phyloP scores from a whole-genome alignment of 2,113 vertebrate genomes.

The Campylomormyrus tamandua region DNA sequence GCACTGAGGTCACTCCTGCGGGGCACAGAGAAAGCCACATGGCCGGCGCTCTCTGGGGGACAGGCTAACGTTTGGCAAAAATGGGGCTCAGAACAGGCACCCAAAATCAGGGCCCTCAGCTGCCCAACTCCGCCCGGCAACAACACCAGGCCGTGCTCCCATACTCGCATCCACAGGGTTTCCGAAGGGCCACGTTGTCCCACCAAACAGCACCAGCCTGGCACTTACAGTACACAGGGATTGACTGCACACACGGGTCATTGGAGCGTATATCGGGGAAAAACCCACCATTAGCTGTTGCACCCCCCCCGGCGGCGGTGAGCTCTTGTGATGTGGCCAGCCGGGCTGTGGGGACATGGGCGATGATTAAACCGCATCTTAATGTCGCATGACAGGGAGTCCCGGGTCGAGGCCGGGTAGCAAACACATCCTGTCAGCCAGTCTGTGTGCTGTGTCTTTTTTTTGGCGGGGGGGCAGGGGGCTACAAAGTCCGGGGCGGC shows the following conservation, averaged over 20 bases:
- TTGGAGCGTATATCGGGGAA: not conserved
- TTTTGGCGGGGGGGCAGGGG: not conserved
- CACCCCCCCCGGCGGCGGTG: not conserved
- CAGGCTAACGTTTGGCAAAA: conserved; percentile 5
- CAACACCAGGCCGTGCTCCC: not conserved
- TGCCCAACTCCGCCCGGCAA: not conserved
- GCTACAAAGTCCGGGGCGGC: not conserved
- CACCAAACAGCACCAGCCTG: not conserved
- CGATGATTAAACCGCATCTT: conserved; percentile 17
- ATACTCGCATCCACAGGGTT: not conserved
- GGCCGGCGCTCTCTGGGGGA: not conserved
- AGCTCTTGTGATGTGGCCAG: not conserved
- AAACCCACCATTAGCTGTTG: not conserved
- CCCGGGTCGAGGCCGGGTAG: conserved; percentile 7
- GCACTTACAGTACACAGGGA: not conserved
- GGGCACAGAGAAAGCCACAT: not conserved
- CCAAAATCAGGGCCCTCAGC: not conserved
- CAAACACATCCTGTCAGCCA: conserved; percentile 17
- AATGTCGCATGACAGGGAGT: conserved; percentile 22
- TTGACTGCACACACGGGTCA: not conserved
- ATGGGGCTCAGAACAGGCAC: not conserved
- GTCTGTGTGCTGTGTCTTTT: conserved; percentile 13
- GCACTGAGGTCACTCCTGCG: not conserved
- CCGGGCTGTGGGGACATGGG: not conserved
- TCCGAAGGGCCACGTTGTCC: not conserved